A percentile compares a stretch with the other conserved stretches of the same genome.
phyloP scores from a whole-genome alignment of 2,888 invertebrate genomes.

The Agelastica alni region DNA sequence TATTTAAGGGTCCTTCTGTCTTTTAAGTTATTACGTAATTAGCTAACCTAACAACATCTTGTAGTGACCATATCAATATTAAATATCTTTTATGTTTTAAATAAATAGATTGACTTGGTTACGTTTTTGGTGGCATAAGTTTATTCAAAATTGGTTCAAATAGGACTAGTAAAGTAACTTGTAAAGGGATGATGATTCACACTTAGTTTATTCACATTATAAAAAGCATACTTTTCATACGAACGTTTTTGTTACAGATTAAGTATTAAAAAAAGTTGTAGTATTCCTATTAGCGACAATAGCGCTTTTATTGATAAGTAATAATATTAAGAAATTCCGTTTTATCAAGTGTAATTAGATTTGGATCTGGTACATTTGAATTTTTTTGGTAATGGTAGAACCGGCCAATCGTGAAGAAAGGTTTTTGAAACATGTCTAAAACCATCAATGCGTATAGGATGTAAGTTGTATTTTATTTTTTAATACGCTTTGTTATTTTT shows the following conservation, averaged over 20 bases:
- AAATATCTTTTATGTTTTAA: too few species aligned
- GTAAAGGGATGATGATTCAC: too few species aligned
- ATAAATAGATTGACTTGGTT: too few species aligned
- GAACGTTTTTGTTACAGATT: slow-evolving; percentile 11
- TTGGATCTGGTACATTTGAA: slow-evolving; percentile 16
- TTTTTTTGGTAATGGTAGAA: slow-evolving; percentile 40
- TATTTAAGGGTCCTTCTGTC: too few species aligned
- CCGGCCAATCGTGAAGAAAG: slow-evolving; percentile 32
- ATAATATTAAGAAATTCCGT: slow-evolving; percentile 6
- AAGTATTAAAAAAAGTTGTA: slow-evolving; percentile 7
- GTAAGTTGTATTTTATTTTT: slow-evolving; percentile 66
- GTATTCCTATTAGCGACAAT: slow-evolving; percentile 4
- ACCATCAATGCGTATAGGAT: slow-evolving; percentile 88
- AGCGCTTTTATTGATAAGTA: slow-evolving; percentile 1
- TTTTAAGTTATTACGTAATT: too few species aligned
- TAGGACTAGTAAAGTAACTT: slow-evolving; percentile 2
- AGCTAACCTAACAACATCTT: too few species aligned
- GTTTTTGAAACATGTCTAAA: slow-evolving; percentile 70
- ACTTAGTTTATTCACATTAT: too few species aligned
- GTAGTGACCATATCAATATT: too few species aligned
- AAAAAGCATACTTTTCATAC: too few species aligned
- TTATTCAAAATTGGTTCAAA: too few species aligned
- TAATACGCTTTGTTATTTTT: slow-evolving; percentile 33
- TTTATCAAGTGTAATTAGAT: slow-evolving; percentile 15
- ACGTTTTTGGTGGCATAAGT: too few species aligned